Evolutionary conservation across 2,113 vertebrate species (phyloP).

Genomic region (Petromus typicus): DNA sequence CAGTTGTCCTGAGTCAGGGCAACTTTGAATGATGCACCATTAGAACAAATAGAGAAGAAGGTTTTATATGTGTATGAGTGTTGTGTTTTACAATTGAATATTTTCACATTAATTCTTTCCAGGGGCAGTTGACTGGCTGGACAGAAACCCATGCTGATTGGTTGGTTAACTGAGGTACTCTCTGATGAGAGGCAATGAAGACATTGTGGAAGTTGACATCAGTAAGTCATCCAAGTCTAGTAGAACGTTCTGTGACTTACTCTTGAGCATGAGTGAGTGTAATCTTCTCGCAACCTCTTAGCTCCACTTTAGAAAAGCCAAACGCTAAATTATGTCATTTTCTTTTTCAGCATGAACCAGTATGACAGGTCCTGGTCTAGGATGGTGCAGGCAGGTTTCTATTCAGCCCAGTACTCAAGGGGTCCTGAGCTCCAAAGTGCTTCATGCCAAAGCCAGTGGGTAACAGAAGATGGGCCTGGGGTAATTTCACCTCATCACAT

Average conservation of each 20-base stretch:
- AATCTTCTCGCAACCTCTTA: neutral
- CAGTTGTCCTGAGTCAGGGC: neutral
- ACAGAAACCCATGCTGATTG: neutral
- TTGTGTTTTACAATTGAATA: neutral
- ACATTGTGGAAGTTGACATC: neutral
- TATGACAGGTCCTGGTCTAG: neutral
- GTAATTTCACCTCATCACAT: neutral
- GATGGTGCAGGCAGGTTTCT: neutral
- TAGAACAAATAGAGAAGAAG: neutral
- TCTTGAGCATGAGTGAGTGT: neutral
- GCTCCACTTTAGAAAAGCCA: neutral
- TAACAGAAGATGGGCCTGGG: neutral
- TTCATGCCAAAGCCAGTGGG: constrained; percentile 44
- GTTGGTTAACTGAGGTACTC: neutral
- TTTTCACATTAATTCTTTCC: neutral
- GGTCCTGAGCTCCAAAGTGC: neutral
- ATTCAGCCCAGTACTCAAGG: neutral
- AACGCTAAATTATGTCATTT: neutral
- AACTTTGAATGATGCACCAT: neutral
- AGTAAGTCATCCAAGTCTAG: neutral
- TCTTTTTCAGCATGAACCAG: neutral
- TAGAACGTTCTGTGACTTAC: neutral
- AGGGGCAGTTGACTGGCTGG: neutral
- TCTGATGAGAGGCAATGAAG: too few relatives aligned
- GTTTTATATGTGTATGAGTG: neutral